A percentile compares a stretch with the other conserved stretches of the same genome.
Conservation (phyloP, 2,888 invertebrate species). For the Agrochola macilenta region DNA sequence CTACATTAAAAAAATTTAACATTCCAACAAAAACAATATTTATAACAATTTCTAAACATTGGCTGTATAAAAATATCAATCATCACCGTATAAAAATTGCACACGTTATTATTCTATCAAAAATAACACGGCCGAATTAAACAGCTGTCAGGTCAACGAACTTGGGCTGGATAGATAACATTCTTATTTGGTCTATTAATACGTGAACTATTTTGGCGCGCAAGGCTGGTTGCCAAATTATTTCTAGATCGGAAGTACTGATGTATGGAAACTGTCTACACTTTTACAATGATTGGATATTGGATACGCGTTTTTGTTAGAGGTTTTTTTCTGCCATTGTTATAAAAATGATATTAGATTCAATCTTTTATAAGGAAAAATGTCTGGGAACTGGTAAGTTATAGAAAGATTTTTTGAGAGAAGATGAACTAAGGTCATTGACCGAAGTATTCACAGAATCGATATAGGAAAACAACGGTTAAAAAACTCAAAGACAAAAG, state of each 20-base stretch:
- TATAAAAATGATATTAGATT: slow-evolving; percentile 17
- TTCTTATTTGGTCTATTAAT: slow-evolving; percentile 80
- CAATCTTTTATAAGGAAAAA: slow-evolving; percentile 8
- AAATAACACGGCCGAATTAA: slow-evolving; percentile 62
- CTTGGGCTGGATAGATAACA: slow-evolving; percentile 78
- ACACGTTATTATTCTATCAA: slow-evolving; percentile 23
- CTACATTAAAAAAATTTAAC: neutral
- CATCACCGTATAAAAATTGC: slow-evolving; percentile 29
- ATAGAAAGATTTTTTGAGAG: neutral
- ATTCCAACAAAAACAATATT: neutral
- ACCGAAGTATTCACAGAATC: neutral
- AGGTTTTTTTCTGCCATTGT: slow-evolving; percentile 5
- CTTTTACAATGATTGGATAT: slow-evolving; percentile 53
- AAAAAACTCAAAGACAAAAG: neutral
- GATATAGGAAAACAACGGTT: neutral
- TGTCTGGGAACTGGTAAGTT: neutral
- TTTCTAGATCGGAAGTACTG: slow-evolving; percentile 82
- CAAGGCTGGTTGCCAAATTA: slow-evolving; percentile 82
- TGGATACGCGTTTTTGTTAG: slow-evolving; percentile 42
- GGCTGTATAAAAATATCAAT: slow-evolving; percentile 4
- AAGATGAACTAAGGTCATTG: neutral
- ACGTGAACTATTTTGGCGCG: slow-evolving; percentile 76
- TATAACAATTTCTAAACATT: slow-evolving; percentile 3
- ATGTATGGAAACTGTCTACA: slow-evolving; percentile 58
- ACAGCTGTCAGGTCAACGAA: slow-evolving; percentile 80